Base-by-base conservation (phyloP, 2,888 invertebrate species). In the Tortricodes alternella region DNA sequence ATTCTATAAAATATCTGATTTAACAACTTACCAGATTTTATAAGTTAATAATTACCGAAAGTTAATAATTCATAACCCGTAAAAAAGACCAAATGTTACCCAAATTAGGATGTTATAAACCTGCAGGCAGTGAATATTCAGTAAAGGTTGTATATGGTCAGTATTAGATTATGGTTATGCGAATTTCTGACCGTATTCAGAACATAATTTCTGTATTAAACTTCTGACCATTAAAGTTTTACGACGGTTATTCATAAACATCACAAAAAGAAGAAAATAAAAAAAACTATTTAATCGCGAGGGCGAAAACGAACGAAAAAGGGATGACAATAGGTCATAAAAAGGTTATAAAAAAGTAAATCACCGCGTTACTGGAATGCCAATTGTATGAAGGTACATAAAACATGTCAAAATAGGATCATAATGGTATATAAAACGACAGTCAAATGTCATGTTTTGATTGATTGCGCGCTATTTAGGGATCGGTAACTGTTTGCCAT, bases 361-460 rank as follows among this genome's bases (percentile, higher is more conserved):
- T 34, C n/a, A 8, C n/a, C 32, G n/a, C 13, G 7, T 27, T 13
- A 21, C n/a, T 16, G 13, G 27, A 21, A 15, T 15, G 13, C 7
- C 2, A 5, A n/a, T 19, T 18, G 11, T 18, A 41, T 24, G 38
- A 41, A 50, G 21, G 11, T 46, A 27, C 16, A 39, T 18, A 19
- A 46, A 38, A 51, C 34, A 43, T 52, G 34, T 48, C 46, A 46
- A 23, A 57, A 53, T 35, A 43, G 55, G 49, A 49, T 43, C 55
- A 43, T 55, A 49, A 55, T 43, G 7, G 55, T 7, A 0, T 29
- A 8, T 44, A 35, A 27, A 52, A 43, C 1, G 11, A 15, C 43
- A 55, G 13, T 24, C 9, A 34, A 29, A 48, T 13, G 15, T 48
- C 9, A 48, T 16, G 29, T 32, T 5, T 23, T 41, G 19, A 51